Conservation (phyloP, 1,140 invertebrate species). For the Archegozetes longisetosus region DNA sequence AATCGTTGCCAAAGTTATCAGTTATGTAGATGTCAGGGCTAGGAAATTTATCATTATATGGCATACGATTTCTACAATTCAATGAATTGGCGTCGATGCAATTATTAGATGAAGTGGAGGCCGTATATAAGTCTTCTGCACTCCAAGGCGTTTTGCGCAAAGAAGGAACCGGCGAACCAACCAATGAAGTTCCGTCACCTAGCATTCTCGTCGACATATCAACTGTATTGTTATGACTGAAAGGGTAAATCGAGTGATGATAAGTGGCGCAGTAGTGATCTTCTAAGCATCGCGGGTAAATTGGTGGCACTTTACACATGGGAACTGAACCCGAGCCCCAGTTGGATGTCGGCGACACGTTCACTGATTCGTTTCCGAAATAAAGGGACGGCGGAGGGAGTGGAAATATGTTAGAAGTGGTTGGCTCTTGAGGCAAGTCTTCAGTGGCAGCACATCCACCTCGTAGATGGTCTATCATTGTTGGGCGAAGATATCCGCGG, state of each 20-base stretch:
- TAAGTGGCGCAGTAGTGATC: neutral
- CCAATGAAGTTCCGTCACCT: neutral
- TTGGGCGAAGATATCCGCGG: neutral
- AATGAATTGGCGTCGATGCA: neutral
- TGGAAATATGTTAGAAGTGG: constrained; percentile 1
- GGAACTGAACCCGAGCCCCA: neutral
- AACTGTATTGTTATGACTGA: neutral
- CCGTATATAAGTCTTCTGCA: neutral
- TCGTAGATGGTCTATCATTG: neutral
- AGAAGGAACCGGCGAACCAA: neutral
- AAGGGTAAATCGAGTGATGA: neutral
- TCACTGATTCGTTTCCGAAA: constrained; percentile 4
- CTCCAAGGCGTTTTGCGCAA: neutral
- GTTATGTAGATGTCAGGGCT: neutral
- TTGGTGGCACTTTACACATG: neutral
- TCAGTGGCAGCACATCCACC: neutral
- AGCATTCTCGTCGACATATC: neutral
- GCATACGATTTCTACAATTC: neutral
- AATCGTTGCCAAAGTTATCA: neutral
- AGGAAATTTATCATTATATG: neutral
- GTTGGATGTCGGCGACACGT: neutral
- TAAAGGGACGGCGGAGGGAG: constrained; percentile 15
- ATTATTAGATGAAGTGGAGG: neutral
- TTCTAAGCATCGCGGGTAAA: neutral
- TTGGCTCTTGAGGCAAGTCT: neutral